These are phyloP conservation scores for Novumbra hubbsi DNA, from an alignment of 2,797 vertebrate genomes.

Conservation along the genomic window DNA sequence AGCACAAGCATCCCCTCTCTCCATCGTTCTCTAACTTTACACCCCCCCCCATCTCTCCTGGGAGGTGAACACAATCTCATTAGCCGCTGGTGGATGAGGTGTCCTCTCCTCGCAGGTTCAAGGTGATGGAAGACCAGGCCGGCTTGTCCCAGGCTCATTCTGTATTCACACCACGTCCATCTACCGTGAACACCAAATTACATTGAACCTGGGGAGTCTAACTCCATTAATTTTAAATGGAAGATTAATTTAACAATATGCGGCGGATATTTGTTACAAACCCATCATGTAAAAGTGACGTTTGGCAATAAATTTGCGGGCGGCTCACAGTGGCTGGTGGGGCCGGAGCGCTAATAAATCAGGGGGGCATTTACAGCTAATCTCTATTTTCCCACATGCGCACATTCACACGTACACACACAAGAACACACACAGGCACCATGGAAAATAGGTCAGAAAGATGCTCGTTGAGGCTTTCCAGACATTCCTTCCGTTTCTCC, in stretches of 20 bases:
- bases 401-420: constrained; percentile 42
- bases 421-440: not conserved
- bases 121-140: constrained; percentile 99
- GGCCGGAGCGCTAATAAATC: constrained; percentile 89
- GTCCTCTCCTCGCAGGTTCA: constrained; percentile 97
- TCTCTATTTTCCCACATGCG: constrained; percentile 77
- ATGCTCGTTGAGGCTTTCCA: constrained; percentile 5
- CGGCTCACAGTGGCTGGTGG: constrained; percentile 79
- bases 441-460: not conserved
- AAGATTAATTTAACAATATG: constrained; percentile 99
- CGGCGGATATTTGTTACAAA: constrained; percentile 99
- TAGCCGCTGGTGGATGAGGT: constrained; percentile 90
- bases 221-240: constrained; percentile 99
- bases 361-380: constrained; percentile 87
- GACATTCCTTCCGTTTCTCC: not conserved
- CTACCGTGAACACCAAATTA: constrained; percentile 97
- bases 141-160: constrained; percentile 93
- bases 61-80: constrained; percentile 94
- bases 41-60: constrained; percentile 75
- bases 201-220: constrained; percentile 99
- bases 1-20: constrained; percentile 52
- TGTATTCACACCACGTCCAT: constrained; percentile 85
- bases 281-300: constrained; percentile 99
- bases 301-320: constrained; percentile 94
- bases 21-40: constrained; percentile 49